A percentile compares a stretch with the other conserved stretches of the same genome.
Evolutionary conservation across 1,140 invertebrate species (phyloP).

Genomic region (Ruditapes philippinarum): DNA sequence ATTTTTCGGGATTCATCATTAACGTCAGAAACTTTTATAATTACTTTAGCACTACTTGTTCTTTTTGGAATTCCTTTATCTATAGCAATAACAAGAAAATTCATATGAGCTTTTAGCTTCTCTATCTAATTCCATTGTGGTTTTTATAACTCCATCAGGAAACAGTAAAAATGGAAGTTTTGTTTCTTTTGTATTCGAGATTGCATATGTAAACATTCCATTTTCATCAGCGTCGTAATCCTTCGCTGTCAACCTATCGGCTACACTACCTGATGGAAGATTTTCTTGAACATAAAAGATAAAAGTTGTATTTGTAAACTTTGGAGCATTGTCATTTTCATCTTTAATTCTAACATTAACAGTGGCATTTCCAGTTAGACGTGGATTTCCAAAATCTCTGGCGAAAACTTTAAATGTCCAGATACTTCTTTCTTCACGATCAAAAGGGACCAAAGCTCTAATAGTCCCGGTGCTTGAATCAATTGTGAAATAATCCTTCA

Average conservation of each 20-base stretch:
- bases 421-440: constrained; percentile 95
- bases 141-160: constrained; percentile 94
- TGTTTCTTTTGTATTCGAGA: constrained; percentile 77
- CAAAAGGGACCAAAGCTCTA: constrained; percentile 93
- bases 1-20: constrained; percentile 95
- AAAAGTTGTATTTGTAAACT: constrained; percentile 90
- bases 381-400: constrained; percentile 92
- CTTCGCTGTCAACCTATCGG: constrained; percentile 93
- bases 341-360: constrained; percentile 96
- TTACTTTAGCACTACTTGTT: constrained; percentile 85
- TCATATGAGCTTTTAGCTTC: constrained; percentile 92
- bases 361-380: constrained; percentile 93
- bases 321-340: constrained; percentile 96
- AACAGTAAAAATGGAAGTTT: constrained; percentile 93
- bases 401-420: constrained; percentile 97
- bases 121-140: constrained; percentile 92
- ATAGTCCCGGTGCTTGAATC: constrained; percentile 95
- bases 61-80: constrained; percentile 91
- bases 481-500: constrained; percentile 95
- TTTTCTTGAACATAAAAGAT: constrained; percentile 78
- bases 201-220: constrained; percentile 92
- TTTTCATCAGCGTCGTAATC: constrained; percentile 94
- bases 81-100: constrained; percentile 90
- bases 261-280: constrained; percentile 91
- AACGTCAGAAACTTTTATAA: constrained; percentile 89